These are phyloP conservation scores for Potorous gilbertii DNA, from an alignment of 2,797 vertebrate genomes.

Conservation along the genomic window DNA sequence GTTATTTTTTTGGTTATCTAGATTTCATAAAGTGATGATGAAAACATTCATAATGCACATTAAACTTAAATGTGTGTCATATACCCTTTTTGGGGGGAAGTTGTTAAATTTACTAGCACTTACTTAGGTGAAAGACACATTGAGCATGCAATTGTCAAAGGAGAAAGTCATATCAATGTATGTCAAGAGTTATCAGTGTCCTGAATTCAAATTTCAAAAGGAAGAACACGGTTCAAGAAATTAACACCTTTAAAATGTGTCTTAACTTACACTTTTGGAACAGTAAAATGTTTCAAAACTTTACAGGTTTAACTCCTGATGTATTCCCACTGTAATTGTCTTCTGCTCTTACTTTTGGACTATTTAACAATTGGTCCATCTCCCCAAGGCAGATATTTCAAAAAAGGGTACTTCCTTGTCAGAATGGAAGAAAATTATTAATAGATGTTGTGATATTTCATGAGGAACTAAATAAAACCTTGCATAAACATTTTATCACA, in stretches of 20 bases:
- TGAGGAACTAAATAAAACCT: neutral
- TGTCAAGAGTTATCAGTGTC: neutral
- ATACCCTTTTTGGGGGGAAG: neutral
- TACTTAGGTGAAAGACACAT: neutral
- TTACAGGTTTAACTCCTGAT: neutral
- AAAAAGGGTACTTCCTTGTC: neutral
- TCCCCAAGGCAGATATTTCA: neutral
- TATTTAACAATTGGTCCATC: neutral
- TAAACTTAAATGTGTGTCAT: neutral
- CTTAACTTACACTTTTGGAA: neutral
- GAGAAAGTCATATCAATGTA: neutral
- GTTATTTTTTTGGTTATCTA: neutral
- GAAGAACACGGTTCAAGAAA: neutral
- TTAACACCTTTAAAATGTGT: neutral
- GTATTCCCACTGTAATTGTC: neutral
- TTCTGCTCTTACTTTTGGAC: neutral
- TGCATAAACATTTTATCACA: neutral
- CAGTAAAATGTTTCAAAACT: neutral
- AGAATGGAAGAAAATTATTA: neutral
- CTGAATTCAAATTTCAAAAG: neutral
- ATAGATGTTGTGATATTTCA: neutral
- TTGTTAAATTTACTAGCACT: neutral
- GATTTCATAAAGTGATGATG: neutral
- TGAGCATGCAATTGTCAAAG: neutral
- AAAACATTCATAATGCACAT: neutral